phyloP scores from a whole-genome alignment of 2,797 vertebrate genomes.

The Danio jaintianensis region DNA sequence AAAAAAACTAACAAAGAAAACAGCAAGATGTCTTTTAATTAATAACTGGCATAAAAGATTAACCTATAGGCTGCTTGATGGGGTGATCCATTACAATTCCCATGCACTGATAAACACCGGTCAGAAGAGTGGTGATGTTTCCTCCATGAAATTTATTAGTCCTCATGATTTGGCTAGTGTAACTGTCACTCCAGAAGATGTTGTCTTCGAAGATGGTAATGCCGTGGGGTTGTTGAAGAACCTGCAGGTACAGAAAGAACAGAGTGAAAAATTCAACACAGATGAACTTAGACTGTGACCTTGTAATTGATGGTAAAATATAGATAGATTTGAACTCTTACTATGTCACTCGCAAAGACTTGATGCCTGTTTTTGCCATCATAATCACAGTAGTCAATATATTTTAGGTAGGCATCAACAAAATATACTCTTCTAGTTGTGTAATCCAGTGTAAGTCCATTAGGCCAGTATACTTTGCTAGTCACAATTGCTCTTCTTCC shows the following conservation, averaged over 20 bases:
- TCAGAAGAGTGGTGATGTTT: conserved; percentile 86
- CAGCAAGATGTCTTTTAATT: neutral
- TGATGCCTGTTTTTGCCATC: conserved; percentile 88
- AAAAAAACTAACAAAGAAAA: neutral
- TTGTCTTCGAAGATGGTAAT: conserved; percentile 92
- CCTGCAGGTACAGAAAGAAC: conserved; percentile 68
- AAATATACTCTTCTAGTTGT: conserved; percentile 91
- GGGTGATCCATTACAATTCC: conserved; percentile 88
- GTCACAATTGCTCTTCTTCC: conserved; percentile 72
- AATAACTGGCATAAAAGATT: conserved; percentile 40
- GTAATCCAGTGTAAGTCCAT: conserved; percentile 78
- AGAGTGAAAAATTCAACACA: neutral
- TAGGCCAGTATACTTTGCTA: conserved; percentile 80
- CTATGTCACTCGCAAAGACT: conserved; percentile 90
- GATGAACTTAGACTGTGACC: neutral
- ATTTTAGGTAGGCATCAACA: conserved; percentile 91
- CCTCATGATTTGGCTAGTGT: conserved; percentile 83
- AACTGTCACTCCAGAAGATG: conserved; percentile 90
- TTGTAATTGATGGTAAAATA: neutral
- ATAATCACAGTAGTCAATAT: conserved; percentile 94
- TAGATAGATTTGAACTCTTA: conserved; percentile 69
- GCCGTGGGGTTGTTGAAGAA: conserved; percentile 86
- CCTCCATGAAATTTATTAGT: conserved; percentile 94
- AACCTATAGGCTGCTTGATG: conserved; percentile 87
- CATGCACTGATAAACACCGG: conserved; percentile 82